These are phyloP conservation scores for Iphiclides podalirius DNA, from an alignment of 2,888 invertebrate genomes.

Conservation along the genomic window DNA sequence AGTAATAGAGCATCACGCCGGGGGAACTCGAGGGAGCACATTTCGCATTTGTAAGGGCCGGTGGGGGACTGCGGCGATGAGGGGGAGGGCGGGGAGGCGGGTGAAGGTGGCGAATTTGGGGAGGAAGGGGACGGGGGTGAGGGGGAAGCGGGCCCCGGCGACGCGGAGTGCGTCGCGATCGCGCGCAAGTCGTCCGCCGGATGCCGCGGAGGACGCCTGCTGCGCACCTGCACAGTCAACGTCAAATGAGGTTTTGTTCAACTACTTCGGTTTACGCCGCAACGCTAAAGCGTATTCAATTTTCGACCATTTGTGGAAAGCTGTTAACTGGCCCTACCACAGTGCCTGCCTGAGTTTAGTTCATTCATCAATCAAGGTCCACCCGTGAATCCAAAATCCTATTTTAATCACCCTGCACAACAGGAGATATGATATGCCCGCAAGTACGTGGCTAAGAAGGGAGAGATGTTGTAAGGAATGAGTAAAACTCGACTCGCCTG, in stretches of 20 bases:
- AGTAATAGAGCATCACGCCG: constrained; percentile 85
- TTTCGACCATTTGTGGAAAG: too few relatives aligned
- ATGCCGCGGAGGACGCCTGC: constrained; percentile 58
- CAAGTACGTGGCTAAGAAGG: too few relatives aligned
- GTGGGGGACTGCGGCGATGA: constrained; percentile 34
- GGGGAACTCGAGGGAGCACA: constrained; percentile 88
- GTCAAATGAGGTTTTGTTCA: background rate
- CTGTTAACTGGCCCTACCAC: too few relatives aligned
- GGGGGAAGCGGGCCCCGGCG: constrained; percentile 26
- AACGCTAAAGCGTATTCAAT: too few relatives aligned
- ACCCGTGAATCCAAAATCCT: too few relatives aligned
- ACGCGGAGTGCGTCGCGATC: constrained; percentile 42
- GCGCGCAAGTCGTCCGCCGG: constrained; percentile 66
- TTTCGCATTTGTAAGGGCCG: constrained; percentile 87
- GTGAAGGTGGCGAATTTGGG: constrained; percentile 24
- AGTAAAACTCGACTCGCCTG: constrained; percentile 56
- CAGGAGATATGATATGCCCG: too few relatives aligned
- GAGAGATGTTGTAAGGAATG: too few relatives aligned
- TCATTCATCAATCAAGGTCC: too few relatives aligned
- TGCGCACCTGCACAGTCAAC: constrained; percentile 37
- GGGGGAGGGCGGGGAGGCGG: constrained; percentile 22
- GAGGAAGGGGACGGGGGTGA: constrained; percentile 28
- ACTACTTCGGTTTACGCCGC: too few relatives aligned
- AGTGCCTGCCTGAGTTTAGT: too few relatives aligned
- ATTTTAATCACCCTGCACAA: too few relatives aligned